Evolutionary conservation across 2,888 invertebrate genomes (phyloP), one percentile per base, ranked within the genome.

Genomic region (Drosophila anomalata): DNA sequence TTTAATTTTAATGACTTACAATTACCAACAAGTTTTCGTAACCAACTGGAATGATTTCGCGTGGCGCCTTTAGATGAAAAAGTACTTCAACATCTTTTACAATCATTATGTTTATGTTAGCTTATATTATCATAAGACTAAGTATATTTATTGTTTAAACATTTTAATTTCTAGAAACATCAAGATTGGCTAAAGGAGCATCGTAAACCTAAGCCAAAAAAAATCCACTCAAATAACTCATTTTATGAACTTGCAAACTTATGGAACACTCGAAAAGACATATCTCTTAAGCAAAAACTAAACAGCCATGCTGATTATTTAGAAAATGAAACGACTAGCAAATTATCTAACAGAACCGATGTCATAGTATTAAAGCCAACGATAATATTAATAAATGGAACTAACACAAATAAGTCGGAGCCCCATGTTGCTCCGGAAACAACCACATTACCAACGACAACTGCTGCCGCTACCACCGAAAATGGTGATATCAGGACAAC

Each of bases 181-280:
- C 89, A 90, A 82, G 90, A 91, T 74, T 92, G 91, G 91, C 77
- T 92, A n/a, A 84, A 81, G 57, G 82, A 84, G 55, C 90, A 91
- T 5, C 87, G 79, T 51, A 75, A 87, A 71, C 67, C 73, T 50
- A 76, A 89, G 75, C 24, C 69, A 44, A 70, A 77, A 31, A 72
- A 66, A 39, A 52, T 22, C 0, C 72, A 70, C n/a, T 62, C 44
- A 17, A 70, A 29, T n/a, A 60, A 60, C 24, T 51, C 54, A 47
- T 55, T 51, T 11, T 72, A 82, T 53, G 90, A 89, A 51, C 51
- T 76, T 7, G 76, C 88, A 1, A 89, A 89, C 70, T 75, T 90
- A 36, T 90, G 90, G 90, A 80, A 85, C 53, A 74, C 77, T 61
- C 68, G 80, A 51, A 83, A 82, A 58, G 59, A 69, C 31, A 36